These are phyloP conservation scores for Phenganax marumi DNA, from an alignment of 92 coral and sea anemone genomes.

Conservation along the genomic window DNA sequence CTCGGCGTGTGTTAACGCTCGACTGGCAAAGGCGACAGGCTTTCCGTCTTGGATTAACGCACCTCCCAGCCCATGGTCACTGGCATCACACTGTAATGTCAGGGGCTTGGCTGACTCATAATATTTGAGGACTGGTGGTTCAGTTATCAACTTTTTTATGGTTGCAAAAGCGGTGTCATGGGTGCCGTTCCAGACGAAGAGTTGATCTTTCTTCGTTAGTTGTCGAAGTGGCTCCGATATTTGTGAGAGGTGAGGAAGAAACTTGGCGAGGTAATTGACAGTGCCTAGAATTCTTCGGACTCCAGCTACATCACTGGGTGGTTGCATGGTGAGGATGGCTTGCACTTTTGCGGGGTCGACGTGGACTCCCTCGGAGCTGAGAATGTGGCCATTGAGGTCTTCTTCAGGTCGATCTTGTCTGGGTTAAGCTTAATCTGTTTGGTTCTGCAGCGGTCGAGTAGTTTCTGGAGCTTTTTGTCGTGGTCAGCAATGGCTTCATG, in stretches of 20 bases:
- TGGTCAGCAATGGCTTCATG: conserved; percentile 45
- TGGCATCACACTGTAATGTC: neutral
- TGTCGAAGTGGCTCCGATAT: conserved; percentile 34
- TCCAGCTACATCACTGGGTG: conserved; percentile 34
- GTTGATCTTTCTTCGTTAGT: conserved; percentile 9
- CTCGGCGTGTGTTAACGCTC: conserved; percentile 51
- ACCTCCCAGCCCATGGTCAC: conserved; percentile 45
- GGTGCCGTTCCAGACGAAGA: conserved; percentile 14
- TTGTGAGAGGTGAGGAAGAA: conserved; percentile 38
- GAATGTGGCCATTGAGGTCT: conserved; percentile 36
- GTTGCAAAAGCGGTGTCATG: conserved; percentile 28
- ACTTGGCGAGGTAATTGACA: conserved; percentile 37
- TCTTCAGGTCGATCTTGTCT: conserved; percentile 22
- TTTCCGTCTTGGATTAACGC: conserved; percentile 46
- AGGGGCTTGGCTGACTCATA: no score
- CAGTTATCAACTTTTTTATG: conserved; percentile 31
- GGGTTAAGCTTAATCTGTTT: conserved; percentile 27
- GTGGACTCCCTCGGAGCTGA: conserved; percentile 43
- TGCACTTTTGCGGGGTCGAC: conserved; percentile 44
- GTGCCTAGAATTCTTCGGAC: conserved; percentile 30
- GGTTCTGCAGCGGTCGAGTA: conserved; percentile 42
- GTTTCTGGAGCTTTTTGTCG: conserved; percentile 1
- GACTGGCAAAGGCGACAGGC: conserved; percentile 60
- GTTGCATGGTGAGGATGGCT: conserved; percentile 6
- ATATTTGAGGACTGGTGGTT: neutral